Conservation (phyloP, 2,113 vertebrate species). For the Emydura subglobosa region DNA sequence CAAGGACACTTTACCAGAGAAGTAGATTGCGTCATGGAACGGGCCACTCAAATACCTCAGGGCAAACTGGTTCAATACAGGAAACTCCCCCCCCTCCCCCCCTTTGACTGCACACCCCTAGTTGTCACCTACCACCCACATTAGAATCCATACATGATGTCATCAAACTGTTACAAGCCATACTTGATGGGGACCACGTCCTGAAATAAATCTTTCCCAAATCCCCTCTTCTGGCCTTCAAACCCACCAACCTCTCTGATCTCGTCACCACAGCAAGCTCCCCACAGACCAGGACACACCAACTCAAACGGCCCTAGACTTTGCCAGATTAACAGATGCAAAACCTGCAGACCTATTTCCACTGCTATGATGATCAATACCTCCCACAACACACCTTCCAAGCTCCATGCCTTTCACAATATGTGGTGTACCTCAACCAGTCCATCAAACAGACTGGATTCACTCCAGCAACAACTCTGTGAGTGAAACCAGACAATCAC, state of each 20-base stretch:
- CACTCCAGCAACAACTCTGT: neutral
- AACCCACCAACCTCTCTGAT: neutral
- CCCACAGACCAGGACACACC: neutral
- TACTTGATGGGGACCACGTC: neutral
- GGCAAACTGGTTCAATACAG: neutral
- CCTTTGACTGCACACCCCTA: neutral
- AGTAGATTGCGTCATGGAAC: neutral
- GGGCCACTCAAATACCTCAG: neutral
- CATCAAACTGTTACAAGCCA: neutral
- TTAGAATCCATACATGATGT: neutral
- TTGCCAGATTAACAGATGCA: neutral
- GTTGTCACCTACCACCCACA: neutral
- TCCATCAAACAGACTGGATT: neutral
- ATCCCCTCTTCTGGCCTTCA: neutral
- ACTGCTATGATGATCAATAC: neutral
- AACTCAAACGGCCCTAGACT: neutral
- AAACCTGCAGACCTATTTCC: neutral
- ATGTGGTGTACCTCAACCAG: neutral
- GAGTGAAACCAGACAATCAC: neutral
- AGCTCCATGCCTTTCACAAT: neutral
- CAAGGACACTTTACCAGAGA: too few relatives aligned
- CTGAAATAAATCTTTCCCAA: neutral
- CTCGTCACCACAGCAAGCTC: neutral
- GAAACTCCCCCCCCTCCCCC: neutral
- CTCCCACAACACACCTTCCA: neutral